phyloP scores from a whole-genome alignment of 2,113 vertebrate species.

The Mohoua ochrocephala region DNA sequence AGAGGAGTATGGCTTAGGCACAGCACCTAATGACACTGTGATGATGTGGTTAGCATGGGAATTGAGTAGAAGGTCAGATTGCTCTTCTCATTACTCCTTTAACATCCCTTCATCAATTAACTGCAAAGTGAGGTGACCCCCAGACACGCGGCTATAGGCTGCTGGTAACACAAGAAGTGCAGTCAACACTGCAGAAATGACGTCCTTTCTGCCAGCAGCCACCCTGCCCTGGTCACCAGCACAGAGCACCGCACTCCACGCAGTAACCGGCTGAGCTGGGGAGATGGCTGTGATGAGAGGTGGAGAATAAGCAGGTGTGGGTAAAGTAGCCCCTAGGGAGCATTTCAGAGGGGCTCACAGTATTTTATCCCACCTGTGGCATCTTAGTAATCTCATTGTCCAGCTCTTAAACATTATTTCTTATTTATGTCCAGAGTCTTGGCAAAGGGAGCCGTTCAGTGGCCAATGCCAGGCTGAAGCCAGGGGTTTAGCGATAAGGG shows the following conservation, averaged over 20 bases:
- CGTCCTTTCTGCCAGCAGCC: neutral
- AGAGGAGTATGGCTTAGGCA: neutral
- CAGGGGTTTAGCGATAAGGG: neutral
- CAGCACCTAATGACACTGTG: neutral
- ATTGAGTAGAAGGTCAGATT: neutral
- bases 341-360: neutral
- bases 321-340: neutral
- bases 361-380: neutral
- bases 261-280: neutral
- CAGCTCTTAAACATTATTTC: neutral
- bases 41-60: neutral
- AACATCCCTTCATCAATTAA: neutral
- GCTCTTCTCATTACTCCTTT: neutral
- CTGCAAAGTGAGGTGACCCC: neutral
- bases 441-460: neutral
- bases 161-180: neutral
- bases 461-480: neutral
- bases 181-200: neutral
- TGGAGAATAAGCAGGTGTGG: neutral
- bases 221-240: neutral
- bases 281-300: neutral
- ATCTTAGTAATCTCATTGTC: neutral
- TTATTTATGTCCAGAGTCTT: neutral
- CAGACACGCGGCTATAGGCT: neutral
- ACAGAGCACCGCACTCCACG: rapidly evolving